Evolutionary conservation across 2,113 vertebrate genomes (phyloP).

Genomic region (Gasterosteus nipponicus): DNA sequence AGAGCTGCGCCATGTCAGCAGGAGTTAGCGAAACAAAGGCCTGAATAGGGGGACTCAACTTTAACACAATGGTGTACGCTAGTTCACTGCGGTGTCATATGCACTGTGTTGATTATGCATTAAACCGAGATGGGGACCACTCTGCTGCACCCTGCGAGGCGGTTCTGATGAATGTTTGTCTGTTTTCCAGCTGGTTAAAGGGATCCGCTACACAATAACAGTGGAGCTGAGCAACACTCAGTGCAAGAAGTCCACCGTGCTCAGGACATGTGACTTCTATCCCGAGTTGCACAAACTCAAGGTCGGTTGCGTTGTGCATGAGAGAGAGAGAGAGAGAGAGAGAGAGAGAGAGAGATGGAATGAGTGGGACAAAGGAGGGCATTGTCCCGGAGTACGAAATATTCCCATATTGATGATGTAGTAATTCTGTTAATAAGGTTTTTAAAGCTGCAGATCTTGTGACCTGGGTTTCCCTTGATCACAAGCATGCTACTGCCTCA

Average conservation of each 20-base stretch:
- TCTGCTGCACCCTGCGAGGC: background rate
- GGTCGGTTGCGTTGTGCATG: slow-evolving; percentile 67
- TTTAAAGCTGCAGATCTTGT: slow-evolving; percentile 33
- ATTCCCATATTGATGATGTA: background rate
- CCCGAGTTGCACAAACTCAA: slow-evolving; percentile 82
- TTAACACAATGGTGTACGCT: slow-evolving; percentile 31
- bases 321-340: background rate
- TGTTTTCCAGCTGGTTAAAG: slow-evolving; percentile 84
- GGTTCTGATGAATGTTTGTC: slow-evolving; percentile 10
- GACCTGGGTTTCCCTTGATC: slow-evolving; percentile 37
- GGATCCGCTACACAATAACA: slow-evolving; percentile 84
- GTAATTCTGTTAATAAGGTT: background rate
- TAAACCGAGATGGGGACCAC: background rate
- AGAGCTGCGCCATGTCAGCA: slow-evolving; percentile 1
- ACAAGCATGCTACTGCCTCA: background rate
- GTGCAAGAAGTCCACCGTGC: slow-evolving; percentile 80
- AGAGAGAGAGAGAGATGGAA: background rate
- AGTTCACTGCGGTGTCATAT: background rate
- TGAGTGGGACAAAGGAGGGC: background rate
- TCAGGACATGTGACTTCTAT: slow-evolving; percentile 75
- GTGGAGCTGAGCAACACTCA: slow-evolving; percentile 83
- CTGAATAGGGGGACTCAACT: background rate
- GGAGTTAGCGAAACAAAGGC: background rate
- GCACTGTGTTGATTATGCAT: background rate
- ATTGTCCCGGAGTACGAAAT: background rate